These are phyloP conservation scores for Ameiurus melas DNA, from an alignment of 2,113 vertebrate species.

Conservation along the genomic window DNA sequence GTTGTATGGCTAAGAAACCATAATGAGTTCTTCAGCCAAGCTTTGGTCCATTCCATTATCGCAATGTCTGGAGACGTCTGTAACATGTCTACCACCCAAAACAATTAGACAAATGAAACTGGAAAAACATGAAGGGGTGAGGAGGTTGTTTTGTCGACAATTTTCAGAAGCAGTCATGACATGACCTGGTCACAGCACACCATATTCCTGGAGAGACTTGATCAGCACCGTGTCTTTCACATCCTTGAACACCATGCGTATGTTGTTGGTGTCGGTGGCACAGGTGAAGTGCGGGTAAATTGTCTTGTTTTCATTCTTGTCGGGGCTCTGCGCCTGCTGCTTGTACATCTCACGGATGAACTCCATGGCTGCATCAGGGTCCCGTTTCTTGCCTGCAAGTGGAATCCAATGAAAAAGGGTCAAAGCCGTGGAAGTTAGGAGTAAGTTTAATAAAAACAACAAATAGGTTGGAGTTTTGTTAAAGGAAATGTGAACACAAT, in stretches of 20 bases:
- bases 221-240: conserved; percentile 82
- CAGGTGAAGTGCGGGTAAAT: conserved; percentile 87
- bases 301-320: conserved; percentile 63
- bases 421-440: conserved; percentile 1
- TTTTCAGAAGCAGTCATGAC: conserved; percentile 41
- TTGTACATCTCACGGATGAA: conserved; percentile 80
- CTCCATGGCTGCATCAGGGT: conserved; percentile 70
- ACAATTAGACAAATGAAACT: not conserved
- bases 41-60: not conserved
- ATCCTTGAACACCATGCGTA: conserved; percentile 82
- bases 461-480: conserved; percentile 7
- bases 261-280: conserved; percentile 88
- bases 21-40: conserved; percentile 1
- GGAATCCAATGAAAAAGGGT: conserved; percentile 12
- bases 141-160: conserved; percentile 36
- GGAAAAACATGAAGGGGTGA: not conserved
- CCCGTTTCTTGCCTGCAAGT: conserved; percentile 70
- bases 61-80: not conserved
- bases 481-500: not conserved
- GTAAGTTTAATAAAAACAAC: not conserved
- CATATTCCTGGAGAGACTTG: conserved; percentile 72
- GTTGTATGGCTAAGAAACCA: not conserved
- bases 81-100: not conserved
- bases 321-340: conserved; percentile 61
- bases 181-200: conserved; percentile 66